Base-by-base conservation (phyloP, 2,888 invertebrate species). In the Copidosoma aretas region DNA sequence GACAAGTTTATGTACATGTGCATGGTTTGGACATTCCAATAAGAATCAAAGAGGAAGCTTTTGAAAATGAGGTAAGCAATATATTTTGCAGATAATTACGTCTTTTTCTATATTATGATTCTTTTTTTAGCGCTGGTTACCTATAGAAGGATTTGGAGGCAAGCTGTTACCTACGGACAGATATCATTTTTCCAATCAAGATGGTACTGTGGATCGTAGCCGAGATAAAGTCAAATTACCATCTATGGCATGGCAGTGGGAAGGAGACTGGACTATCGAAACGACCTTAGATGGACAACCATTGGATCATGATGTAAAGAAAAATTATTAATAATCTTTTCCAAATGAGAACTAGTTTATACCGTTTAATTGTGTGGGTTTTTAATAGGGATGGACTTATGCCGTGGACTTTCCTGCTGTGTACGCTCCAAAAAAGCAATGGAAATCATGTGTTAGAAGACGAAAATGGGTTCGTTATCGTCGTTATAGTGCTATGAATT, bases 241-340 rank as follows among this genome's bases (percentile, higher is more conserved):
- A 10, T 95, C 96, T 0, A 92, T 94, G 90, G 94, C 95, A 19
- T 97, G 97, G 97, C 93, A 94, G 79, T 97, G 97, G 97, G 97
- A 97, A 85, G 93, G 93, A 3, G 94, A 95, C 75, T 97, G 97
- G 96, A 91, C 92, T 77, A 86, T 94, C 66, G 94, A 95, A 80
- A 87, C 93, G 22, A 91, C 92, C 5, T 85, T 93, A 75, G 92
- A 94, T 82, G 95, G 95, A 2, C 93, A 95, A 78, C 92, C 94
- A 3, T 85, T 96, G 71, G 93, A 93, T 78, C 92, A 94, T 82
- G 93, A 95, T 86, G 95, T 88, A 81, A 81, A 77, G 77, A 68
- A 43, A 52, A 53, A 51, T 21, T 49, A 62, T 32, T 14, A 25
- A 15, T 25, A 17, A 59, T 61, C 1, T 57, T 58, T 32, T 32